Evolutionary conservation across 1,140 invertebrate species (phyloP).

Genomic region (Eueides isabella): DNA sequence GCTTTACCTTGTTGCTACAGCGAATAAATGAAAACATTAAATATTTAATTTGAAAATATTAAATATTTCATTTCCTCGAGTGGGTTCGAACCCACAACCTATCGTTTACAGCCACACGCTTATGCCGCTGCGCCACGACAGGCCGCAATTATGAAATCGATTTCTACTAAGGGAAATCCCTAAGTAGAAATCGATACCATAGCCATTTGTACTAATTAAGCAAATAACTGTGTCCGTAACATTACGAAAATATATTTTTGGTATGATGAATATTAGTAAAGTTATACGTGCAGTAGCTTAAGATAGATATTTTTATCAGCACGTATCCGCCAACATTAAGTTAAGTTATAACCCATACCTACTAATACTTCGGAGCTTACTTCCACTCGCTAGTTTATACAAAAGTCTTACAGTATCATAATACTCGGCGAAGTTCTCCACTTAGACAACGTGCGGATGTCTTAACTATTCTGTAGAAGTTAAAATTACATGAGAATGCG

Average conservation of each 20-base stretch:
- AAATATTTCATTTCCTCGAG: too few species aligned
- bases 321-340: slow-evolving; percentile 9
- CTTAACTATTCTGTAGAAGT: slow-evolving; percentile 31
- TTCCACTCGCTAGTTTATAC: slow-evolving; percentile 32
- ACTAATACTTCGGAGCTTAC: slow-evolving; percentile 29
- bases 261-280: background rate
- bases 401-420: slow-evolving; percentile 35
- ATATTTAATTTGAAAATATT: too few species aligned
- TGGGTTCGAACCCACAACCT: too few species aligned
- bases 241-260: background rate
- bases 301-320: slow-evolving; percentile 1
- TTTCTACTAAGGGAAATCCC: too few species aligned
- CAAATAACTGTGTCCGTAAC: too few species aligned
- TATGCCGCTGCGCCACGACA: too few species aligned
- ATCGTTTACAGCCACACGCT: too few species aligned
- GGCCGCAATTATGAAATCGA: too few species aligned
- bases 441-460: slow-evolving; percentile 27
- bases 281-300: background rate
- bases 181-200: too few species aligned
- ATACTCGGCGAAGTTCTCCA: slow-evolving; percentile 21
- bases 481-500: slow-evolving; percentile 31
- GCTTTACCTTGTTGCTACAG: too few species aligned
- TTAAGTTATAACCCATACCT: slow-evolving; percentile 27
- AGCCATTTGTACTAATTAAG: too few species aligned
- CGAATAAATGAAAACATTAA: too few species aligned